Conservation (phyloP, 1,140 invertebrate genomes). For the Ridgeia piscesae region DNA sequence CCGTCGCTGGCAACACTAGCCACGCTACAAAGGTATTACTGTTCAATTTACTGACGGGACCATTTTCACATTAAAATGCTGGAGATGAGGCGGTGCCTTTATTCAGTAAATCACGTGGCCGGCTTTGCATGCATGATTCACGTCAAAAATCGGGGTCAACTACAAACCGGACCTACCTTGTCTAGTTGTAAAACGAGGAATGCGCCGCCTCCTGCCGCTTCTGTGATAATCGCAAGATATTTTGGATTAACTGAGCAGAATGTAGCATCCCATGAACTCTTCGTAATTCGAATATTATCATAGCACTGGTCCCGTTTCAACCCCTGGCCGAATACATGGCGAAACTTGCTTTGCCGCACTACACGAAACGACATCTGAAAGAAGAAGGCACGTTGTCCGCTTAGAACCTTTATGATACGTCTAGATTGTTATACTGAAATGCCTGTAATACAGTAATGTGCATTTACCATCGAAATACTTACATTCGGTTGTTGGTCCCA, state of each 20-base stretch:
- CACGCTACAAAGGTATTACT: neutral
- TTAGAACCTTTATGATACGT: neutral
- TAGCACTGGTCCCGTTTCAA: conserved; percentile 98
- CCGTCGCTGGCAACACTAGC: neutral
- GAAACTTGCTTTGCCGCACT: conserved; percentile 94
- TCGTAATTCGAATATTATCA: conserved; percentile 97
- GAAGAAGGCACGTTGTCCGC: conserved; percentile 44
- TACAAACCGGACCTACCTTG: conserved; percentile 70
- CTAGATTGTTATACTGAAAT: neutral
- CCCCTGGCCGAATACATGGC: conserved; percentile 96
- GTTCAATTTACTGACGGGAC: neutral
- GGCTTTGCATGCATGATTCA: conserved; percentile 4
- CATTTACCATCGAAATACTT: neutral
- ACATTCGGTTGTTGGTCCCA: neutral
- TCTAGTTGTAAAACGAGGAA: conserved; percentile 96
- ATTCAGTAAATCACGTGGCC: neutral
- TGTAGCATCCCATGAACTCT: conserved; percentile 97
- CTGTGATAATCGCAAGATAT: conserved; percentile 97
- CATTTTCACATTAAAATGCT: neutral
- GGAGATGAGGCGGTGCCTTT: conserved; percentile 3
- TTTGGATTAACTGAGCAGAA: conserved; percentile 99
- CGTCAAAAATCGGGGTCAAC: conserved; percentile 3
- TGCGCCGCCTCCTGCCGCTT: conserved; percentile 96
- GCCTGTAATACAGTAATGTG: neutral
- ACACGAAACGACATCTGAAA: conserved; percentile 72